Evolutionary conservation across 2,797 vertebrate species (phyloP), one percentile per base, ranked within the genome.

Genomic region (Spinibarbus caldwelli): DNA sequence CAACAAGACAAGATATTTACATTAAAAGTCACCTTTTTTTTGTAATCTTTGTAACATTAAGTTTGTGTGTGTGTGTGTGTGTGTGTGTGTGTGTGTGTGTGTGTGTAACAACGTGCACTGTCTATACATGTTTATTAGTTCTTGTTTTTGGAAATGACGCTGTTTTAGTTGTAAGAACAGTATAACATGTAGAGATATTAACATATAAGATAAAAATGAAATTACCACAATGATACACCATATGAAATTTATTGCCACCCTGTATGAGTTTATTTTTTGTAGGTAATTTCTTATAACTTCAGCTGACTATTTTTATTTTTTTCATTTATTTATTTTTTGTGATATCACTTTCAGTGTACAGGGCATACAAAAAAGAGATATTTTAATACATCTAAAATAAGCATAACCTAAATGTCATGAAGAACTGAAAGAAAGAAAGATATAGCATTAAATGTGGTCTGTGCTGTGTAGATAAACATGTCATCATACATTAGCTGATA

Each of bases 391-490:
- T 45, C 8, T 71, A 36, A 31, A 43, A 59, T 72, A 72, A 73
- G 64, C 21, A 47, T 62, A 62, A 19, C 62, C n/a, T 78, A 36
- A 36, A 84, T 77, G 47, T 78, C 26, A 43, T 19, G 43, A 54
- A 43, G 34, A 78, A 34, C 62, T 57, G 36, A 23, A 75, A 64
- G 21, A n/a, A n/a, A n/a, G n/a, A 43, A 41, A 41, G 62, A 78
- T 57, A 83, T 4, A 31, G 8, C 47, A 54, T 19, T 77, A 38
- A 76, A 78, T 31, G 76, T 29, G 36, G 21, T 47, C 76, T 85
- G 83, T n/a, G n/a, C 49, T 49, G 38, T 45, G 31, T 5, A 85
- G 76, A 85, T 79, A 85, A 85, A 85, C 75, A n/a, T n/a, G 49
- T 43, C 66, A 34, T 79, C 76, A 70, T 12, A 79, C 26, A 70